Evolutionary conservation across 2,113 vertebrate species (phyloP).

Genomic region (Leptobrachium ailaonicum): DNA sequence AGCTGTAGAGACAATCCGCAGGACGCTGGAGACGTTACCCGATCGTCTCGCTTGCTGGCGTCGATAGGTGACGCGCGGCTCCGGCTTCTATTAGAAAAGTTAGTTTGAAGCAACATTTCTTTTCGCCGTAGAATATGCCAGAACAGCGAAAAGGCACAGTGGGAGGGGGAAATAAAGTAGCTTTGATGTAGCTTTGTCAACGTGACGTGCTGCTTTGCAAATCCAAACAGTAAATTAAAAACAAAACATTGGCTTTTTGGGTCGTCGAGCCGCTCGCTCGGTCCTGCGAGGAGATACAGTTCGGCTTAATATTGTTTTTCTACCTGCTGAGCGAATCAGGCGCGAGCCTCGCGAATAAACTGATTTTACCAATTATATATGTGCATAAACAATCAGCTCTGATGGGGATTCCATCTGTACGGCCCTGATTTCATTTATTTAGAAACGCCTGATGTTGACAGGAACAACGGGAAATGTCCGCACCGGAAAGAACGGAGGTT

Average conservation of each 20-base stretch:
- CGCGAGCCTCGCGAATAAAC: conserved; percentile 25
- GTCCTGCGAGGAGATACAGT: conserved; percentile 28
- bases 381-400: conserved; percentile 47
- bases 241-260: conserved; percentile 25
- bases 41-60: no score
- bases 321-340: conserved; percentile 38
- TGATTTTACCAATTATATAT: conserved; percentile 46
- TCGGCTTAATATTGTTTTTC: conserved; percentile 38
- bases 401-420: conserved; percentile 31
- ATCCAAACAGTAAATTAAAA: conserved; percentile 27
- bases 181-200: conserved; percentile 13
- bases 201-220: conserved; percentile 27
- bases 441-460: conserved; percentile 2
- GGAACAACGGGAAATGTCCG: no score
- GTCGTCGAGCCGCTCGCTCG: conserved; percentile 27
- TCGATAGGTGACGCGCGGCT: no score
- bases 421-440: conserved; percentile 17
- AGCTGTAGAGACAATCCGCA: no score
- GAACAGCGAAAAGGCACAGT: neutral
- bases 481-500: no score
- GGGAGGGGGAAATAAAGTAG: neutral
- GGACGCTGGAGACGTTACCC: no score
- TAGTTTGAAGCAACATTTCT: no score
- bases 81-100: no score
- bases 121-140: neutral